A percentile compares a stretch with the other conserved stretches of the same genome.
These are phyloP conservation scores for Acanthis flammea DNA, from an alignment of 2,797 vertebrate species.

Conservation along the genomic window DNA sequence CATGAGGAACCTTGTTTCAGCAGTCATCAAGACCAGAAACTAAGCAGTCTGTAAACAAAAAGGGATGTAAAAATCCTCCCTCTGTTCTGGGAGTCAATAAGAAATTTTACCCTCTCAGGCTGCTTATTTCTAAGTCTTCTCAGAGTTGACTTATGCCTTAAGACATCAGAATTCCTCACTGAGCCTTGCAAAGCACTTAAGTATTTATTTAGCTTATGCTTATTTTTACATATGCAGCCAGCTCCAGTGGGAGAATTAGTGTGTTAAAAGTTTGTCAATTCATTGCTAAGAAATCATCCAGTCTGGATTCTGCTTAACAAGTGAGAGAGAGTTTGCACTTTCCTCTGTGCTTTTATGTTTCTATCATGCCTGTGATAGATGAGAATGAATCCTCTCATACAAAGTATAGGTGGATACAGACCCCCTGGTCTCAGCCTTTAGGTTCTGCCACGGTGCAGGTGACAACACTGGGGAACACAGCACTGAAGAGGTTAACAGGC, in stretches of 20 bases:
- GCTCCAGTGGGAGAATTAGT: not conserved
- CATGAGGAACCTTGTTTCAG: constrained; percentile 7
- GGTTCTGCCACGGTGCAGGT: not conserved
- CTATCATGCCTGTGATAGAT: accelerated
- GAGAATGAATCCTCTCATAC: not conserved
- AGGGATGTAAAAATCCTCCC: not conserved
- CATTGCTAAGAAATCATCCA: not conserved
- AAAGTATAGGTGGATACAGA: not conserved
- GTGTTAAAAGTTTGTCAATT: not conserved
- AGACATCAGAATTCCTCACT: not conserved
- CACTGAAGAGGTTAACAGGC: not conserved
- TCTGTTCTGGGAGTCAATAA: not conserved
- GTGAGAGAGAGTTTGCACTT: not conserved
- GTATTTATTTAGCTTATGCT: not conserved
- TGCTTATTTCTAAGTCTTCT: not conserved
- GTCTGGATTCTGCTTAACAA: not conserved
- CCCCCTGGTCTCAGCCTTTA: not conserved
- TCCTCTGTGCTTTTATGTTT: not conserved
- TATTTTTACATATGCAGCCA: not conserved
- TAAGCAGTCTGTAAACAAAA: not conserved
- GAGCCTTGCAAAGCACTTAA: not conserved
- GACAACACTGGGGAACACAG: not conserved
- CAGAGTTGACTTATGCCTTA: not conserved
- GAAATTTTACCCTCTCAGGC: not conserved
- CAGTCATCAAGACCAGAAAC: not conserved